These are phyloP conservation scores for Mylabris phalerata DNA, from an alignment of 1,140 invertebrate genomes.

Conservation along the genomic window DNA sequence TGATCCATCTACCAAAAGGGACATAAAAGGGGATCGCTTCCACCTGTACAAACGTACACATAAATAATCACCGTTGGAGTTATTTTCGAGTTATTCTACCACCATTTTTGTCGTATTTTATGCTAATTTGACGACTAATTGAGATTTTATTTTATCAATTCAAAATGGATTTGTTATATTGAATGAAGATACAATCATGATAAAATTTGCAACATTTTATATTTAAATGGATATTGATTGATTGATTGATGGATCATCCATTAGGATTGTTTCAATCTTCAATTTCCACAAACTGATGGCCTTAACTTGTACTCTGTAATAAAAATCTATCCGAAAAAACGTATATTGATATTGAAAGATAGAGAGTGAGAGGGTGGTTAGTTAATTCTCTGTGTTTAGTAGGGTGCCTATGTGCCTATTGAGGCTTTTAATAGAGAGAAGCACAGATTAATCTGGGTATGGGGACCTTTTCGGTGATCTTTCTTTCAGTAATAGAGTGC, in stretches of 20 bases:
- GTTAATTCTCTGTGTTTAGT: constrained; percentile 12
- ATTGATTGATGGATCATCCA: constrained; percentile 5
- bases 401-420: constrained; percentile 27
- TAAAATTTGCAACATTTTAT: too few relatives aligned
- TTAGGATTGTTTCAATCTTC: constrained; percentile 7
- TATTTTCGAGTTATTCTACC: too few relatives aligned
- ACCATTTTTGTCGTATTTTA: too few relatives aligned
- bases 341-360: background rate
- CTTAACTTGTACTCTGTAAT: background rate
- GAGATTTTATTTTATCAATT: too few relatives aligned
- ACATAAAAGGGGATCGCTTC: too few relatives aligned
- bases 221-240: background rate
- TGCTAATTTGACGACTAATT: too few relatives aligned
- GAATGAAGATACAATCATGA: too few relatives aligned
- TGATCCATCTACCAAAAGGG: too few relatives aligned
- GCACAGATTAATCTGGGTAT: constrained; percentile 33
- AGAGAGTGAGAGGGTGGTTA: constrained; percentile 8
- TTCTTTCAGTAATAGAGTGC: constrained; percentile 30
- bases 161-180: too few relatives aligned
- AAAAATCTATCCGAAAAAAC: too few relatives aligned
- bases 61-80: too few relatives aligned
- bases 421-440: constrained; percentile 31
- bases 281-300: constrained; percentile 10
- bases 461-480: constrained; percentile 29
- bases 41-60: too few relatives aligned